Conservation (phyloP, 2,888 invertebrate species). For the Geophilus truncorum region DNA sequence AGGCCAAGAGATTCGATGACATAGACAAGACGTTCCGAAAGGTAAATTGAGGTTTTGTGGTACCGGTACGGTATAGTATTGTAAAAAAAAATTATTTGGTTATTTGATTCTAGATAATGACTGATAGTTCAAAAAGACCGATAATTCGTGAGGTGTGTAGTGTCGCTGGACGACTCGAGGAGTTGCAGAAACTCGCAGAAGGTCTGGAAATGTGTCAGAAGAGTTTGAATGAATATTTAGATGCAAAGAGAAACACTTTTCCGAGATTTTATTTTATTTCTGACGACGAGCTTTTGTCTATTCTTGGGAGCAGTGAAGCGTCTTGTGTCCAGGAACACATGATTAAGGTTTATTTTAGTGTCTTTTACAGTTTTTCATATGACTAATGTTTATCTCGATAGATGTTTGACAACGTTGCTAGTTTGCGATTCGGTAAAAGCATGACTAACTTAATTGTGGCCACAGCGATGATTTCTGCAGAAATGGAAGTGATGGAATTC, state of each 20-base stretch:
- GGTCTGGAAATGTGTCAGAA: constrained; percentile 87
- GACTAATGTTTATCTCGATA: constrained; percentile 43
- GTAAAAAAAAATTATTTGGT: not conserved
- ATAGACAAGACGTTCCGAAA: constrained; percentile 75
- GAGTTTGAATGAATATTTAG: constrained; percentile 82
- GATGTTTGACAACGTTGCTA: constrained; percentile 89
- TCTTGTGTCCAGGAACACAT: constrained; percentile 85
- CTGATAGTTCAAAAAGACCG: constrained; percentile 71
- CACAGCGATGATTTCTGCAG: constrained; percentile 78
- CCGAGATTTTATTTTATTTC: constrained; percentile 92
- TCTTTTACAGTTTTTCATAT: not conserved
- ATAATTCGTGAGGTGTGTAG: constrained; percentile 75
- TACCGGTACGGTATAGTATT: no score
- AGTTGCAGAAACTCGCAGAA: constrained; percentile 65
- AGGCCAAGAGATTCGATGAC: constrained; percentile 83
- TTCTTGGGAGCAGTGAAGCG: constrained; percentile 79
- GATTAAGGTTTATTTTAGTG: constrained; percentile 59
- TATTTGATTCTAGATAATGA: constrained; percentile 63
- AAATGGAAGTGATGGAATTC: constrained; percentile 82
- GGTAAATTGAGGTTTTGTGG: constrained; percentile 50
- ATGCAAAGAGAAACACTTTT: constrained; percentile 78
- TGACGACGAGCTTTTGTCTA: constrained; percentile 82
- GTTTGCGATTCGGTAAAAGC: constrained; percentile 64
- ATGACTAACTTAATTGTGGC: constrained; percentile 63
- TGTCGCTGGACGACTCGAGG: constrained; percentile 65